Evolutionary conservation across 2,797 vertebrate species (phyloP).

Genomic region (Epinephelus malabaricus): DNA sequence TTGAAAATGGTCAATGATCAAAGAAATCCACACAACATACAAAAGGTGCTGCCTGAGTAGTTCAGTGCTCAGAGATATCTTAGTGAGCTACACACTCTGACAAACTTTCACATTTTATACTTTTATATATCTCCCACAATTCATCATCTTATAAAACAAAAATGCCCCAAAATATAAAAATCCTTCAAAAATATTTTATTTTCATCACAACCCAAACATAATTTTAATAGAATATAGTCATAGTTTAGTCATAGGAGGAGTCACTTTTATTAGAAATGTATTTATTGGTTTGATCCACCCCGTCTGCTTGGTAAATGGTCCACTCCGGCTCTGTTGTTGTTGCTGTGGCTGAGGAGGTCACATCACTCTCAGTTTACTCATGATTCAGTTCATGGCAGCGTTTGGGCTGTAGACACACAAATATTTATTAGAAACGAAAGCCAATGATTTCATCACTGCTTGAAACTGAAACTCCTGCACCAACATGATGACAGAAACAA

Average conservation of each 20-base stretch:
- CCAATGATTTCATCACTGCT: background rate
- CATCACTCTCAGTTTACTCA: background rate
- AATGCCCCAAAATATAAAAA: background rate
- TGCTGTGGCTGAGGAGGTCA: background rate
- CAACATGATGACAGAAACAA: background rate
- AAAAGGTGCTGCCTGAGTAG: background rate
- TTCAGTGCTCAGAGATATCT: too few relatives aligned
- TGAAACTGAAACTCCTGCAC: background rate
- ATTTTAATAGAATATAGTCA: background rate
- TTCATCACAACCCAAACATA: background rate
- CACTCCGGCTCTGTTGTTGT: background rate
- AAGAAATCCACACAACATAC: background rate
- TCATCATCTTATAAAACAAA: background rate
- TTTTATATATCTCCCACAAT: background rate
- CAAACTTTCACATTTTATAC: slow-evolving; percentile 7
- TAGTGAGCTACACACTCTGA: background rate
- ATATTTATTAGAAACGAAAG: slow-evolving; percentile 1
- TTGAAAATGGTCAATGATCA: background rate
- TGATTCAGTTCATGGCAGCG: background rate
- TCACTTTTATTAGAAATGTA: background rate
- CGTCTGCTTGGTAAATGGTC: background rate
- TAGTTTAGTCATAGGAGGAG: background rate
- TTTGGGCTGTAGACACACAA: slow-evolving; percentile 11
- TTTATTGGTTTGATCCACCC: background rate
- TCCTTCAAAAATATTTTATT: slow-evolving; percentile 5